Evolutionary conservation across 2,797 vertebrate genomes (phyloP).

Genomic region (Limnodromus scolopaceus): DNA sequence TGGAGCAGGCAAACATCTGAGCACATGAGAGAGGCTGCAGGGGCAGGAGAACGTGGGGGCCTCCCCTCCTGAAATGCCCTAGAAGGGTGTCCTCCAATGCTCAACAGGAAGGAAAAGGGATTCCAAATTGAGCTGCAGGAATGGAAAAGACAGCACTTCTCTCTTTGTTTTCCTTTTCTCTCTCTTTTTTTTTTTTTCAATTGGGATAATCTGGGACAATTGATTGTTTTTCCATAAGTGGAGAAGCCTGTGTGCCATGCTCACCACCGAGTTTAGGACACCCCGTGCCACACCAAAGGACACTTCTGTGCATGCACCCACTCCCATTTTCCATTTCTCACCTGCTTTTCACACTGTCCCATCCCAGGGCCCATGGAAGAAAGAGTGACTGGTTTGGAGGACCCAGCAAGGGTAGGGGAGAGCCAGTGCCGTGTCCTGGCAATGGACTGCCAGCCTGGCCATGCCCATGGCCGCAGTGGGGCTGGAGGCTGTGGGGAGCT

Average conservation of each 20-base stretch:
- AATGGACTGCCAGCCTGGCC: accelerated
- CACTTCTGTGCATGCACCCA: neutral
- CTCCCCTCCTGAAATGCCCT: neutral
- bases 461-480: accelerated
- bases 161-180: neutral
- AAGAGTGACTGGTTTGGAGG: neutral
- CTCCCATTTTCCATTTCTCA: neutral
- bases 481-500: neutral
- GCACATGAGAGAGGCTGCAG: conserved; percentile 21
- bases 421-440: neutral
- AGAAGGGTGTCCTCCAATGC: neutral
- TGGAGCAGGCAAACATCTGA: conserved; percentile 56
- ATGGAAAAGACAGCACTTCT: neutral
- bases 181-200: neutral
- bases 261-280: neutral
- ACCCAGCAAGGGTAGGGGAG: neutral
- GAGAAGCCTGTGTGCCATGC: neutral
- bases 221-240: neutral
- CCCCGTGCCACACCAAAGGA: neutral
- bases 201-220: conserved; percentile 11
- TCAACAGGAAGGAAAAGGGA: neutral
- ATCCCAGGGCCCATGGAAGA: neutral
- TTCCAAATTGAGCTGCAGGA: neutral
- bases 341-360: neutral
- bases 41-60: neutral